These are phyloP conservation scores for Brachionus angularis DNA, from an alignment of 1,140 invertebrate species.

Conservation along the genomic window DNA sequence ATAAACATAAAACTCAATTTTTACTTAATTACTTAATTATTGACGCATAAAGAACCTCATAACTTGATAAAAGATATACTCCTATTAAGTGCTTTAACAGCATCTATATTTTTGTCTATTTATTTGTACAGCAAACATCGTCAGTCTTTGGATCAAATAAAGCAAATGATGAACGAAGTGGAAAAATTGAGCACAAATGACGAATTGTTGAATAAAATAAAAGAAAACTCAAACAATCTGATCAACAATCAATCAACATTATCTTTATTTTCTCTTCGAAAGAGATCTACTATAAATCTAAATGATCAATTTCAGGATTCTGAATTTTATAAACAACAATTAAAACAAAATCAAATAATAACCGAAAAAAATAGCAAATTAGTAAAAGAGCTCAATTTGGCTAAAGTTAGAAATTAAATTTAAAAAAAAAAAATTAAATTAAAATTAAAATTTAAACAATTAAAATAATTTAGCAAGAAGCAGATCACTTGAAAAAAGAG, in stretches of 20 bases:
- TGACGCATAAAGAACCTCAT: slow-evolving; percentile 1
- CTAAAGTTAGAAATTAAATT: slow-evolving; percentile 27
- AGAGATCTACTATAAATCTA: not conserved
- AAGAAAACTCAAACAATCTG: slow-evolving; percentile 10
- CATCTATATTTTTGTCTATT: slow-evolving; percentile 12
- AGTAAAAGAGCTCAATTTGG: slow-evolving; percentile 13
- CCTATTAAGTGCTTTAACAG: not conserved
- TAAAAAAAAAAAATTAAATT: too few species aligned
- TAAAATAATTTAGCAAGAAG: slow-evolving; percentile 6
- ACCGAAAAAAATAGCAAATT: slow-evolving; percentile 8
- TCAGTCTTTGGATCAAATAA: slow-evolving; percentile 12
- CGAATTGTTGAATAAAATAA: slow-evolving; percentile 24
- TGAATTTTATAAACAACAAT: not conserved
- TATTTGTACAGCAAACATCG: slow-evolving; percentile 24
- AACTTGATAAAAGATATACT: slow-evolving; percentile 28
- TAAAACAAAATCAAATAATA: slow-evolving; percentile 12
- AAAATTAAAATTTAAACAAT: too few species aligned
- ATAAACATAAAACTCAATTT: too few species aligned
- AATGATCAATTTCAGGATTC: not conserved
- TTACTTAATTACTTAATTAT: not conserved
- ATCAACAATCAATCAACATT: not conserved
- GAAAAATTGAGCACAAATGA: slow-evolving; percentile 21
- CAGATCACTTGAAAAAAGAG: slow-evolving; percentile 3
- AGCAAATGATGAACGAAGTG: slow-evolving; percentile 16
- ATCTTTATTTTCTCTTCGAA: not conserved